phyloP scores from a whole-genome alignment of 1,140 invertebrate genomes.

The Drosophila ironensis region DNA sequence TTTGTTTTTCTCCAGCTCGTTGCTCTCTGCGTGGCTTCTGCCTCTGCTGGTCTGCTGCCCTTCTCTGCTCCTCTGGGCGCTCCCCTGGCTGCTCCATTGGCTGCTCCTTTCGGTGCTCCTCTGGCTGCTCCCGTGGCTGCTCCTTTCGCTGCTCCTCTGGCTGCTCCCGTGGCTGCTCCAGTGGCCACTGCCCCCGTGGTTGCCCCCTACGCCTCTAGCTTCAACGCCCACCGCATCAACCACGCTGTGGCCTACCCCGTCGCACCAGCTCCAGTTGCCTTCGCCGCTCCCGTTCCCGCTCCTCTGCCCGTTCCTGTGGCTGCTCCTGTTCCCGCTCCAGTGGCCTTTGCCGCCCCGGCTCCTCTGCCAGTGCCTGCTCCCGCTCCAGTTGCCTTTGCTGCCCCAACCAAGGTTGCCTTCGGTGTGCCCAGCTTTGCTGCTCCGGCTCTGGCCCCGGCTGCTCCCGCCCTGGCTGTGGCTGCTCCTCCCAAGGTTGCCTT shows the following conservation, averaged over 20 bases:
- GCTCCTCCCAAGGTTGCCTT: conserved; percentile 36
- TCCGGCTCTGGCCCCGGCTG: conserved; percentile 13
- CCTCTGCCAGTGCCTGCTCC: conserved; percentile 30
- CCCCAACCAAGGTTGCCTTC: conserved; percentile 28
- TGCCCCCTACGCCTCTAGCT: conserved; percentile 84
- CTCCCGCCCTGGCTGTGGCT: conserved; percentile 14
- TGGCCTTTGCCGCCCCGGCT: conserved; percentile 44
- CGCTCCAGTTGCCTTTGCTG: conserved; percentile 66
- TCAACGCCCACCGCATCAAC: conserved; percentile 84
- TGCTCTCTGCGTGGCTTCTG: conserved; percentile 69
- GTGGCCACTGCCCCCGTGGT: conserved; percentile 63
- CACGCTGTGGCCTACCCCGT: conserved; percentile 84
- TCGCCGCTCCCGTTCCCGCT: conserved; percentile 49
- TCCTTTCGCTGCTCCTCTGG: no score
- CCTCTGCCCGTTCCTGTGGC: conserved; percentile 43
- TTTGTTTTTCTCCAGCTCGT: conserved; percentile 41
- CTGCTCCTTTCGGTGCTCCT: conserved; percentile 77
- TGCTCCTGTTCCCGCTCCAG: conserved; percentile 41
- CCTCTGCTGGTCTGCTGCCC: conserved; percentile 67
- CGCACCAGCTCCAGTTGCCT: conserved; percentile 61
- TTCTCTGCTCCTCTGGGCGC: conserved; percentile 49
- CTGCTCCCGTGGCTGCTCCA: no score
- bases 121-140: conserved; percentile 5
- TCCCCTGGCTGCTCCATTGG: conserved; percentile 41
- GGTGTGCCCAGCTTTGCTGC: conserved; percentile 14